These are phyloP conservation scores for Strix aluco DNA, from an alignment of 2,113 vertebrate genomes.

Conservation along the genomic window DNA sequence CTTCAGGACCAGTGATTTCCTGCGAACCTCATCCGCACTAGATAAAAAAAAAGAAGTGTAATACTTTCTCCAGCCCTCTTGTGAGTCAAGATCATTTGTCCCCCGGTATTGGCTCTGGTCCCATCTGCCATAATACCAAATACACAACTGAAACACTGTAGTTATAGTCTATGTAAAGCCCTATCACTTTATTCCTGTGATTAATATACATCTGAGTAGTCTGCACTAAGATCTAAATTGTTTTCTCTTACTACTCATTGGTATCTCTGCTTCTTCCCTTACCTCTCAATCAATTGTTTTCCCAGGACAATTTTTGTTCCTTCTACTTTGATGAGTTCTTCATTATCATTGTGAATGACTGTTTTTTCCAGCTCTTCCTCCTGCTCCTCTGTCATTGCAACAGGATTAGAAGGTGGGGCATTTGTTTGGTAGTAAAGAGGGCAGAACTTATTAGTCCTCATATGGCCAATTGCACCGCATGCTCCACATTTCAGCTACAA, in stretches of 20 bases:
- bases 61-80: neutral
- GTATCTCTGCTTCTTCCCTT: neutral
- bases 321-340: constrained; percentile 98
- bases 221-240: neutral
- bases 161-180: neutral
- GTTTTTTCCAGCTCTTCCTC: constrained; percentile 98
- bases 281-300: constrained; percentile 98
- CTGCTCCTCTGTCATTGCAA: constrained; percentile 99
- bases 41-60: neutral
- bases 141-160: neutral
- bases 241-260: neutral
- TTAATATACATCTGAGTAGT: neutral
- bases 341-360: constrained; percentile 96
- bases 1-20: constrained; percentile 97
- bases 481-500: constrained; percentile 94
- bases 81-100: neutral
- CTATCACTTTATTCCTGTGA: neutral
- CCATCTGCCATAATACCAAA: neutral
- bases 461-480: constrained; percentile 96
- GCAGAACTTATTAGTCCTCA: constrained; percentile 99
- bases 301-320: constrained; percentile 98
- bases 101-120: neutral
- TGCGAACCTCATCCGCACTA: constrained; percentile 95
- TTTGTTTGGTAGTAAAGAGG: constrained; percentile 99
- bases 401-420: constrained; percentile 95